Evolutionary conservation across 1,140 invertebrate species (phyloP), one percentile per base, ranked within the genome.

Genomic region (Cyclina sinensis): DNA sequence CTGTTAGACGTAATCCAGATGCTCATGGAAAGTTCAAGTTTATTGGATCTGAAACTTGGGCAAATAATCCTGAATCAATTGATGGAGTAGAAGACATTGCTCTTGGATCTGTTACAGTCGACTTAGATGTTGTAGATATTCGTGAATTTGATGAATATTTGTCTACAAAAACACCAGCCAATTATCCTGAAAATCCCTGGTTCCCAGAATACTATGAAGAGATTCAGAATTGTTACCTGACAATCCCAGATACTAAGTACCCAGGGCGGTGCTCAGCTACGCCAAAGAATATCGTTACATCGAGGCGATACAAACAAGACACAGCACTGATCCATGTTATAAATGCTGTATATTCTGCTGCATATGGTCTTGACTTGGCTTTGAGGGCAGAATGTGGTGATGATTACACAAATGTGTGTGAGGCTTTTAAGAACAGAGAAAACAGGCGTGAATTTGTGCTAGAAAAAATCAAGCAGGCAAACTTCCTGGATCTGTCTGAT

Each of bases 191-290:
- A 39, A 95, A 95, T 80, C 94, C 94, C 0, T 95, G 94, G 94
- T 95, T 95, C 79, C 90, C 91, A 16, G 93, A 95, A 83, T 95
- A 93, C 83, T 95, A 94, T 89, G 92, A 95, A 86, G 79, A 90
- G 24, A 92, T 93, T 51, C 89, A 91, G 5, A 89, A 94, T 76
- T 95, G 94, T 86, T 95, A 94, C 76, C 73, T 93, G 18, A 88
- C 89, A 24, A 90, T 92, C 12, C 88, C 90, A 12, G 68, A 89
- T 24, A 68, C 81, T 16, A 73, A n/a, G 32, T 93, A 93, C 80
- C 82, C 90, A 0, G 51, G 24, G 1, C 68, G 86, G 21, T 95
- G 94, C 82, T 59, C 81, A 18, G 68, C 86, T 12, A 78, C 74
- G 7, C 86, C 89, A 21, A 43, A 87, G 57, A 91, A 89, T 18